phyloP scores from a whole-genome alignment of 2,888 invertebrate species.

The Syritta pipiens region DNA sequence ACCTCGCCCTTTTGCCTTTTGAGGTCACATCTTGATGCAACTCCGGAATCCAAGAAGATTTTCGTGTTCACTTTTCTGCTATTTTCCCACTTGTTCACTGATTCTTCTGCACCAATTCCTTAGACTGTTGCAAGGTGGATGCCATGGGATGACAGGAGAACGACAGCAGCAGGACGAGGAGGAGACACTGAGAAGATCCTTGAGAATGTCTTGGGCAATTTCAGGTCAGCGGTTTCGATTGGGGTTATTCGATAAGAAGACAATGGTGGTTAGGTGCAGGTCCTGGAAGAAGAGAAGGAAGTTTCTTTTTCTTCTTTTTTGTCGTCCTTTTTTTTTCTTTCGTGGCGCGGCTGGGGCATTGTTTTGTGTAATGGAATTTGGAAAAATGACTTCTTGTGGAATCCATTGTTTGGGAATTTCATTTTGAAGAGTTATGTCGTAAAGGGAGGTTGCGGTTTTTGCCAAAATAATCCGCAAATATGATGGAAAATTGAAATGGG shows the following conservation, averaged over 20 bases:
- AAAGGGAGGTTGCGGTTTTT: no score
- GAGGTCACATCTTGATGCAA: no score
- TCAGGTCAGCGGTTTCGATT: conserved; percentile 63
- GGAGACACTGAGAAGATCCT: conserved; percentile 12
- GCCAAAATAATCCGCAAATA: no score
- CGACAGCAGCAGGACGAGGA: neutral
- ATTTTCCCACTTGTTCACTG: conserved; percentile 26
- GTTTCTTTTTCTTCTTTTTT: conserved; percentile 13
- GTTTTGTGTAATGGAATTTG: conserved; percentile 45
- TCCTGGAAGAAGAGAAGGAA: conserved; percentile 31
- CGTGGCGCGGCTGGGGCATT: conserved; percentile 11
- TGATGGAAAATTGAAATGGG: no score
- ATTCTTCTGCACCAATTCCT: conserved; percentile 59
- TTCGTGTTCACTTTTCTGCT: no score
- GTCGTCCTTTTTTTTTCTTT: neutral
- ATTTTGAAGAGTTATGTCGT: no score
- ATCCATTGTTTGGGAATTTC: conserved; percentile 25
- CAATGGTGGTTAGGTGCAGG: conserved; percentile 55
- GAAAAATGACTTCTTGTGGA: conserved; percentile 41
- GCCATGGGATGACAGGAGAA: neutral
- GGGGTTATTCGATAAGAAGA: conserved; percentile 64
- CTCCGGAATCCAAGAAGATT: no score
- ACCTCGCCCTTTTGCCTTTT: no score
- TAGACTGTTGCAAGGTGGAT: conserved; percentile 33
- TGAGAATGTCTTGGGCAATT: conserved; percentile 54